phyloP scores from a whole-genome alignment of 1,140 invertebrate genomes.

The Bemisia tabaci region DNA sequence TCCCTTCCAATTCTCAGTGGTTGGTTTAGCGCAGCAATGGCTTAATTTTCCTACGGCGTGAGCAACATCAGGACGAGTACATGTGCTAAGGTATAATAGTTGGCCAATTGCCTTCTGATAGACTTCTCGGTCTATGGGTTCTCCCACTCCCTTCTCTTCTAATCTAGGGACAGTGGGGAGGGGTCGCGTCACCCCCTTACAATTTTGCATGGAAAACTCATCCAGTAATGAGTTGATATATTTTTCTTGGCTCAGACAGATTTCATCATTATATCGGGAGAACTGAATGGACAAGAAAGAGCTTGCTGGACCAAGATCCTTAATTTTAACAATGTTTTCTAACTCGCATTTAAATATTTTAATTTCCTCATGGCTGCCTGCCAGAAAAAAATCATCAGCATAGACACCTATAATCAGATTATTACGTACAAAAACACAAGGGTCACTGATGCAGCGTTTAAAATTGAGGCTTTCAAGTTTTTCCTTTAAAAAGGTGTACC shows the following conservation, averaged over 20 bases:
- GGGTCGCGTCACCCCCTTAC: not conserved
- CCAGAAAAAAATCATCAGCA: conserved; percentile 2
- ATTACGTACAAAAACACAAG: not conserved
- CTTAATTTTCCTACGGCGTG: too few species aligned
- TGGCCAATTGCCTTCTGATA: too few species aligned
- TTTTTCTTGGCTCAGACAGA: not conserved
- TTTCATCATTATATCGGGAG: not conserved
- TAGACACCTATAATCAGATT: not conserved
- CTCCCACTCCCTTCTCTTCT: not conserved
- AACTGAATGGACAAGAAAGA: conserved; percentile 7
- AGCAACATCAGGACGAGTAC: too few species aligned
- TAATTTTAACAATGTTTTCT: conserved; percentile 5
- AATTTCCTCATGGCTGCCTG: not conserved
- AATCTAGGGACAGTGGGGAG: not conserved
- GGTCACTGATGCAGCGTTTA: not conserved
- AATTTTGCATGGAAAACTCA: not conserved
- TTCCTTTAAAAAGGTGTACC: not conserved
- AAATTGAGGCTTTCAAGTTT: not conserved
- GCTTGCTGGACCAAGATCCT: conserved; percentile 3
- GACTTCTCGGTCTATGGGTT: not conserved
- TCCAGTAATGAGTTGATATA: not conserved
- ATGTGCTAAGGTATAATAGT: too few species aligned
- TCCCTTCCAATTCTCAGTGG: too few species aligned
- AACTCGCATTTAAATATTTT: conserved; percentile 1
- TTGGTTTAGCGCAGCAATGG: too few species aligned